Percentiles rank a stretch among this genome's conserved stretches.
These are phyloP conservation scores for Minunthozetes semirufus DNA, from an alignment of 2,888 invertebrate species.

Conservation along the genomic window DNA sequence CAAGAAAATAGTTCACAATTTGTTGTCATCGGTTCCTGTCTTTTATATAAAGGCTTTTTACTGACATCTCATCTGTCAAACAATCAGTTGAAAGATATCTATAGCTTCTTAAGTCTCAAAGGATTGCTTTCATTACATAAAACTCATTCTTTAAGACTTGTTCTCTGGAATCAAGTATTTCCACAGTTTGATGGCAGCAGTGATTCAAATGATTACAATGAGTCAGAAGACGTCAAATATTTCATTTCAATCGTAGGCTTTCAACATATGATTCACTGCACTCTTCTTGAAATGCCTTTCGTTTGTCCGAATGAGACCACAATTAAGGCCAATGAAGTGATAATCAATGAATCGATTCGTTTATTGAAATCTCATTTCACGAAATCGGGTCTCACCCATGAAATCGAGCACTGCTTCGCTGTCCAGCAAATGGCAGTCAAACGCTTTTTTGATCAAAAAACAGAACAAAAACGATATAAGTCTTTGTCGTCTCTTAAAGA, in stretches of 20 bases:
- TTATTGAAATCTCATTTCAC: constrained; percentile 13
- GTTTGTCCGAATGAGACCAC: background rate
- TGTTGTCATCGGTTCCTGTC: constrained; percentile 30
- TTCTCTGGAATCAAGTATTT: background rate
- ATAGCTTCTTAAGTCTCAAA: background rate
- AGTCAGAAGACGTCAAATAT: constrained; percentile 5
- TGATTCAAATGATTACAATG: background rate
- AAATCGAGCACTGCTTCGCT: background rate
- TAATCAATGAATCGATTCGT: constrained; percentile 16
- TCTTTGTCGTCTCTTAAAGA: background rate
- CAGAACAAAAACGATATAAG: background rate
- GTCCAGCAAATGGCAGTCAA: background rate
- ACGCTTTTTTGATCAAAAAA: background rate
- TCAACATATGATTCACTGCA: background rate
- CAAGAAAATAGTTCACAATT: background rate
- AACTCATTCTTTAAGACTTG: background rate
- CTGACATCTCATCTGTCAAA: constrained; percentile 29
- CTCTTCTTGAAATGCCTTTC: background rate
- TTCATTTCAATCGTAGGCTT: background rate
- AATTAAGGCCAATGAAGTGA: background rate
- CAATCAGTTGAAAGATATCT: constrained; percentile 14
- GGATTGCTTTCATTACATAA: constrained; percentile 8
- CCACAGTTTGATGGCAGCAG: background rate
- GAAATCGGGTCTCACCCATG: background rate
- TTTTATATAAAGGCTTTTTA: constrained; percentile 30